Conservation (phyloP, 1,140 invertebrate species). For the Scaptodrosophila lebanonensis region DNA sequence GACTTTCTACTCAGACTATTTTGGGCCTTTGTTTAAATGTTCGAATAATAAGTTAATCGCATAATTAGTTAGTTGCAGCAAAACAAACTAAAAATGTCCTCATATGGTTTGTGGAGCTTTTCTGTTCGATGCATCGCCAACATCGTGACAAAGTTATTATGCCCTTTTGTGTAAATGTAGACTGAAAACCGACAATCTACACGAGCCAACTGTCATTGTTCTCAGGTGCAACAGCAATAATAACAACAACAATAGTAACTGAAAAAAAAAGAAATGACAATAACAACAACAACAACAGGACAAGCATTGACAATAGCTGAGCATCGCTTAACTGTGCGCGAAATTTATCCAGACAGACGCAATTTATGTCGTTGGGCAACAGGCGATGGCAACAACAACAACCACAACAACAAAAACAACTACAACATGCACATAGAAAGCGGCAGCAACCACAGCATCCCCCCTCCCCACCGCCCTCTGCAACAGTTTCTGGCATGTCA, state of each 20-base stretch:
- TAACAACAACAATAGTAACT: neutral
- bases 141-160: no score
- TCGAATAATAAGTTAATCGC: no score
- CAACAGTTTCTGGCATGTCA: neutral
- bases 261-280: neutral
- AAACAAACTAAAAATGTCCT: no score
- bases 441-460: no score
- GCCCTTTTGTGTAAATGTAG: no score
- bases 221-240: conserved; percentile 52
- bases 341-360: conserved; percentile 58
- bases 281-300: conserved; percentile 22
- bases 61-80: no score
- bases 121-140: no score
- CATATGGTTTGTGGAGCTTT: no score
- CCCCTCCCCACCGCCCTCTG: neutral
- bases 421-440: conserved; percentile 45
- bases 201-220: conserved; percentile 59
- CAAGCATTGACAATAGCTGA: no score
- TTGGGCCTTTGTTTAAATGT: no score
- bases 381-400: conserved; percentile 38
- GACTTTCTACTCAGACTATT: no score
- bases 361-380: conserved; percentile 67
- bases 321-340: conserved; percentile 57
- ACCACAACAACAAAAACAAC: conserved; percentile 33
- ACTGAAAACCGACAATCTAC: no score